Evolutionary conservation across 2,888 invertebrate genomes (phyloP).

Genomic region (Catocala nupta): DNA sequence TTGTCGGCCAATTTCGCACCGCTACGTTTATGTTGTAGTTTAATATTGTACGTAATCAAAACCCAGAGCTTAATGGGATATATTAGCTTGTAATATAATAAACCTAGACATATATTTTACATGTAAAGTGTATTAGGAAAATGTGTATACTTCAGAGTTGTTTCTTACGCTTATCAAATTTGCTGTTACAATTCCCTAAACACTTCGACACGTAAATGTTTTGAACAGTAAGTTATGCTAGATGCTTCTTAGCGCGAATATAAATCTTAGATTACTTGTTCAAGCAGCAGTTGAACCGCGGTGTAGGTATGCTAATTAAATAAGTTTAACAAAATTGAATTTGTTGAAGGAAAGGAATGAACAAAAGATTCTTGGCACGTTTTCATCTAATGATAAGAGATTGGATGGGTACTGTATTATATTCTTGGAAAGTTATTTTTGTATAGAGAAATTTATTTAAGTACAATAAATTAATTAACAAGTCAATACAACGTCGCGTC

Average conservation of each 20-base stretch:
- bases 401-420: constrained; percentile 10
- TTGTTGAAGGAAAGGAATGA: constrained; percentile 36
- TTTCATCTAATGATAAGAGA: constrained; percentile 8
- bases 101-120: constrained; percentile 43
- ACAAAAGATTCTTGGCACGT: constrained; percentile 31
- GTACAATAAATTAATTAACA: too few species aligned
- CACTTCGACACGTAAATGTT: constrained; percentile 31
- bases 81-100: constrained; percentile 62
- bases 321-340: constrained; percentile 42
- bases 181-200: constrained; percentile 34
- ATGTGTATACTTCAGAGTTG: constrained; percentile 48
- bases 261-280: constrained; percentile 46
- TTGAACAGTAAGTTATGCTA: constrained; percentile 19
- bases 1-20: constrained; percentile 77
- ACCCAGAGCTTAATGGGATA: constrained; percentile 50
- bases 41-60: constrained; percentile 67
- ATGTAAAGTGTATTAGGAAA: constrained; percentile 52
- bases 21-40: constrained; percentile 67
- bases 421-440: too few species aligned
- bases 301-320: constrained; percentile 40
- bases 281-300: constrained; percentile 24
- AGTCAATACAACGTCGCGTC: too few species aligned
- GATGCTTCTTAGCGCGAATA: constrained; percentile 32
- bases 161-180: constrained; percentile 50
- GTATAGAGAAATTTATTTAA: too few species aligned